phyloP scores from a whole-genome alignment of 1,140 invertebrate genomes.

The Bilobella aurantiaca region DNA sequence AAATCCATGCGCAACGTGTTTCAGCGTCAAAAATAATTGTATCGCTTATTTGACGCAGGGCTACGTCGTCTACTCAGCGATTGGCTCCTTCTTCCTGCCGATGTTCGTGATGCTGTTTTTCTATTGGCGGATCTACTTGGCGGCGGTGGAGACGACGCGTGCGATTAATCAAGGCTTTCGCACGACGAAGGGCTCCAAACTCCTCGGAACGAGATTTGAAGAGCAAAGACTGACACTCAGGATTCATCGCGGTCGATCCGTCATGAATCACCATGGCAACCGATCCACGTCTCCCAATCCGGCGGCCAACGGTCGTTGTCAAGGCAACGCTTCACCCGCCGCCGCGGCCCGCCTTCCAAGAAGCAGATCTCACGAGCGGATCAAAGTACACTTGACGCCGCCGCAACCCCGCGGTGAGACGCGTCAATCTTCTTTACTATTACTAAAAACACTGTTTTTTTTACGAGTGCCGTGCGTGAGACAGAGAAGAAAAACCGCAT shows the following conservation, averaged over 20 bases:
- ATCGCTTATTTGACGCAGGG: conserved; percentile 23
- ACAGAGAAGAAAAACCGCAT: neutral
- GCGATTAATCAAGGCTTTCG: conserved; percentile 81
- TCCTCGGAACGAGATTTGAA: conserved; percentile 57
- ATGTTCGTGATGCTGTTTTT: conserved; percentile 94
- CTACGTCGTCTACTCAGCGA: conserved; percentile 71
- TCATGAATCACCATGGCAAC: conserved; percentile 42
- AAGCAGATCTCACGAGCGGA: conserved; percentile 34
- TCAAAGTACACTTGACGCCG: conserved; percentile 38
- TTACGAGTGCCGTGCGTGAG: neutral
- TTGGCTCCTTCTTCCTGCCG: conserved; percentile 91
- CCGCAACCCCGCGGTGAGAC: conserved; percentile 46
- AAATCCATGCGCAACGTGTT: too few relatives aligned
- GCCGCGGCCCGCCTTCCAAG: conserved; percentile 20
- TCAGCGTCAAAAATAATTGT: too few relatives aligned
- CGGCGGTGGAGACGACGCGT: conserved; percentile 75
- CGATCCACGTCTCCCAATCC: conserved; percentile 41
- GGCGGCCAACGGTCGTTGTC: conserved; percentile 41
- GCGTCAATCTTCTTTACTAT: neutral
- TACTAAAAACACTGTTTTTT: neutral
- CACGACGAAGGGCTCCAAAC: conserved; percentile 63
- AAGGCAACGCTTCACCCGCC: neutral
- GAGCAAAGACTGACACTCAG: conserved; percentile 79
- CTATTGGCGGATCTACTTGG: conserved; percentile 89
- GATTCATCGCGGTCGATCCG: conserved; percentile 71